These are phyloP conservation scores for Tinamus guttatus DNA, from an alignment of 2,113 vertebrate species.

Conservation along the genomic window DNA sequence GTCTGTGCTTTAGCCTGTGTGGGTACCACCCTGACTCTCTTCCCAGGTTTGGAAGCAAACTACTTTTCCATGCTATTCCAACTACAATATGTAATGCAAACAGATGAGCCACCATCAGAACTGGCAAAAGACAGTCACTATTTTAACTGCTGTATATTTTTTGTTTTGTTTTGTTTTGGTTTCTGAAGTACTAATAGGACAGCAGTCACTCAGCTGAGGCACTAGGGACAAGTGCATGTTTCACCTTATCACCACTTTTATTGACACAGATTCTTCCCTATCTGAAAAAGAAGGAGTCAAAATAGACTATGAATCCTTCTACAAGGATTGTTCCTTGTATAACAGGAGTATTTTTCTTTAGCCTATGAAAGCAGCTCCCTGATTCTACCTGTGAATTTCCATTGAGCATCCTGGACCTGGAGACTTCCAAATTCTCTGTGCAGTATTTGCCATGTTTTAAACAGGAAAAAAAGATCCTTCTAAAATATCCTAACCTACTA, in stretches of 20 bases:
- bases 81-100: neutral
- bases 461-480: neutral
- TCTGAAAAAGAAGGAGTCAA: constrained; percentile 7
- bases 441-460: neutral
- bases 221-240: constrained; percentile 24
- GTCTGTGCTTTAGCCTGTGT: neutral
- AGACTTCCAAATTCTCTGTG: neutral
- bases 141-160: neutral
- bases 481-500: neutral
- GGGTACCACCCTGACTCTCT: neutral
- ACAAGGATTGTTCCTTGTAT: neutral
- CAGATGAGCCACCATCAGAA: constrained; percentile 15
- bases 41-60: neutral
- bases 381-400: neutral
- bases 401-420: neutral
- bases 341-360: neutral
- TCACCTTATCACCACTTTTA: neutral
- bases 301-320: constrained; percentile 17
- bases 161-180: neutral
- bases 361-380: neutral
- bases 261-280: constrained; percentile 31
- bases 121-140: constrained; percentile 15
- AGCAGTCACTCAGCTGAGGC: neutral
- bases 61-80: neutral
- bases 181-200: neutral